Percentiles rank a stretch among this genome's conserved stretches.
phyloP scores from a whole-genome alignment of 2,113 vertebrate genomes.

The Martes martes region DNA sequence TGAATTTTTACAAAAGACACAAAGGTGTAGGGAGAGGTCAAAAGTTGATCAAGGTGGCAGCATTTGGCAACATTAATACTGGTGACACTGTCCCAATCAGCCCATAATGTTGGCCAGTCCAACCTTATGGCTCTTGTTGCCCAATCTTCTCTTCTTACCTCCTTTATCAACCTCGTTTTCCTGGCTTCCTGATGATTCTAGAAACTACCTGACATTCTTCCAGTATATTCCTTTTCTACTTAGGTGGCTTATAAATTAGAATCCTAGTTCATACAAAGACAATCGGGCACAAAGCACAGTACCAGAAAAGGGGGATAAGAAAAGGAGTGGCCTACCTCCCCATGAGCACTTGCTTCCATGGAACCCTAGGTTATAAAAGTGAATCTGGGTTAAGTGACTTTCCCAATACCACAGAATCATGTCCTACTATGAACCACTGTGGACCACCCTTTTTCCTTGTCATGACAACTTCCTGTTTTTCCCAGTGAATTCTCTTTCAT shows the following conservation, averaged over 20 bases:
- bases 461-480: no score
- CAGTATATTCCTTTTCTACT: not conserved
- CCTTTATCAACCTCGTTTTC: slow-evolving; percentile 14
- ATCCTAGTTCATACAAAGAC: not conserved
- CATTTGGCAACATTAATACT: not conserved
- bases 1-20: not conserved
- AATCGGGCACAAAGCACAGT: not conserved
- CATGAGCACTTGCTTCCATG: not conserved
- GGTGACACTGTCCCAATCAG: not conserved
- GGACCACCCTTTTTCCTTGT: not conserved
- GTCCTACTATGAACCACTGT: not conserved
- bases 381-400: not conserved
- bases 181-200: slow-evolving; percentile 4
- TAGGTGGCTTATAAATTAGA: slow-evolving; percentile 26
- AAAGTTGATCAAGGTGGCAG: not conserved
- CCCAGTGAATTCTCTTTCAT: not conserved
- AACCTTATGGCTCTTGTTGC: not conserved
- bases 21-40: not conserved
- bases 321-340: not conserved
- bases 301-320: not conserved
- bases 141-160: not conserved
- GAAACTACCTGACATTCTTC: not conserved
- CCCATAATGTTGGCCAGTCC: not conserved
- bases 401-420: not conserved
- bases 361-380: not conserved